A percentile compares a stretch with the other conserved stretches of the same genome.
phyloP scores from a whole-genome alignment of 2,888 invertebrate species.

The Operophtera brumata region DNA sequence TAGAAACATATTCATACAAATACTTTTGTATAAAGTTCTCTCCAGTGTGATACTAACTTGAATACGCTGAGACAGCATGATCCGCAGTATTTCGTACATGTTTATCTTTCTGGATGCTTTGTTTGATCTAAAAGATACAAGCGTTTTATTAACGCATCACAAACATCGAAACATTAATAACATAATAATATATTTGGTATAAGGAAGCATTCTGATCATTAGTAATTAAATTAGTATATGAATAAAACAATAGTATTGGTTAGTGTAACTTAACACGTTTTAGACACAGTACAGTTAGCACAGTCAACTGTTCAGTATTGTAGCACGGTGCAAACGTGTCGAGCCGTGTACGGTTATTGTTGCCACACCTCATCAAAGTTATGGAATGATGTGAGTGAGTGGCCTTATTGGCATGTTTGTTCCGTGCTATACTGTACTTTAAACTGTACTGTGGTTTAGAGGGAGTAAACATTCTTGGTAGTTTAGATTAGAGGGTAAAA shows the following conservation, averaged over 20 bases:
- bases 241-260: not conserved
- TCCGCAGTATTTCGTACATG: conserved; percentile 54
- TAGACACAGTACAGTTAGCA: not conserved
- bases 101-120: conserved; percentile 65
- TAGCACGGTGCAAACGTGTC: not conserved
- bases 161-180: not conserved
- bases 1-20: not conserved
- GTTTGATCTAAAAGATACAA: conserved; percentile 58
- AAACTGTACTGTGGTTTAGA: conserved; percentile 13
- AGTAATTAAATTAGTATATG: not conserved
- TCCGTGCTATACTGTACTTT: not conserved
- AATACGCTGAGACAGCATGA: conserved; percentile 58
- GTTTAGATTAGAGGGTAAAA: not conserved
- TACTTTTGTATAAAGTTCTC: not conserved
- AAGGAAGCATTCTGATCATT: not conserved
- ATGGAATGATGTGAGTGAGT: not conserved
- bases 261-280: not conserved
- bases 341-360: not conserved
- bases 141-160: not conserved
- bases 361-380: not conserved
- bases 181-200: not conserved
- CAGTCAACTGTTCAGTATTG: not conserved
- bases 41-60: conserved; percentile 53
- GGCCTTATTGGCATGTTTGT: not conserved
- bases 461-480: conserved; percentile 13